These are phyloP conservation scores for Sarotherodon lohbergeri DNA, from an alignment of 2,113 vertebrate species.

Conservation along the genomic window DNA sequence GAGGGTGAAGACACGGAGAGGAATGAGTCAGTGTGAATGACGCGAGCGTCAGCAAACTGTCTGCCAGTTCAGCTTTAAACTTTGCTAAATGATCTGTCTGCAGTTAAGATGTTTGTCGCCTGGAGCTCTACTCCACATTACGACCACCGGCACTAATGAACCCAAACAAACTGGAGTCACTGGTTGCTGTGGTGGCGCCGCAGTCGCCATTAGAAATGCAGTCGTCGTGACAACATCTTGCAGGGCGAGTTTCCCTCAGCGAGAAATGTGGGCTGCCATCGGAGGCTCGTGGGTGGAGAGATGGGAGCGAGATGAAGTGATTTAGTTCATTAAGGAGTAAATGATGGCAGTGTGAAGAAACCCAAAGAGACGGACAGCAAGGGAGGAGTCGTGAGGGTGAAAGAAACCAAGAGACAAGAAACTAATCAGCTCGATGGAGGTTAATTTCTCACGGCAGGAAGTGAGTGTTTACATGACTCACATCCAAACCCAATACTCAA, in stretches of 20 bases:
- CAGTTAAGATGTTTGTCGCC: conserved; percentile 33
- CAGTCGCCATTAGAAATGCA: not conserved
- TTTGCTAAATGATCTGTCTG: not conserved
- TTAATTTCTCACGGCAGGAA: not conserved
- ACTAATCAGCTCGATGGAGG: not conserved
- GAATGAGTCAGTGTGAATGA: conserved; percentile 15
- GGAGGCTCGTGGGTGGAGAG: not conserved
- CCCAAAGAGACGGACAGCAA: not conserved
- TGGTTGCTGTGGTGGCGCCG: conserved; percentile 4
- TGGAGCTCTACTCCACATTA: conserved; percentile 16
- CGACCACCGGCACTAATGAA: conserved; percentile 26
- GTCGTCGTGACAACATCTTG: conserved; percentile 46
- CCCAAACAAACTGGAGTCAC: not conserved
- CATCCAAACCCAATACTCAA: not conserved
- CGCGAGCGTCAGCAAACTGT: not conserved
- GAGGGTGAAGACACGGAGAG: not conserved
- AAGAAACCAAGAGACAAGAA: not conserved
- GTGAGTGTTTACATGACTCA: not conserved
- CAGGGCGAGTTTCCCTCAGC: conserved; percentile 40
- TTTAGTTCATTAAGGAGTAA: not conserved
- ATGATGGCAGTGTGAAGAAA: not conserved
- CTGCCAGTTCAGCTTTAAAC: not conserved
- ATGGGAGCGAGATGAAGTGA: not conserved
- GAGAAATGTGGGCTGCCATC: conserved; percentile 34
- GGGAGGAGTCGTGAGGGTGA: not conserved